A percentile compares a stretch with the other conserved stretches of the same genome.
Evolutionary conservation across 2,888 invertebrate species (phyloP).

Genomic region (Hypsopygia costalis): DNA sequence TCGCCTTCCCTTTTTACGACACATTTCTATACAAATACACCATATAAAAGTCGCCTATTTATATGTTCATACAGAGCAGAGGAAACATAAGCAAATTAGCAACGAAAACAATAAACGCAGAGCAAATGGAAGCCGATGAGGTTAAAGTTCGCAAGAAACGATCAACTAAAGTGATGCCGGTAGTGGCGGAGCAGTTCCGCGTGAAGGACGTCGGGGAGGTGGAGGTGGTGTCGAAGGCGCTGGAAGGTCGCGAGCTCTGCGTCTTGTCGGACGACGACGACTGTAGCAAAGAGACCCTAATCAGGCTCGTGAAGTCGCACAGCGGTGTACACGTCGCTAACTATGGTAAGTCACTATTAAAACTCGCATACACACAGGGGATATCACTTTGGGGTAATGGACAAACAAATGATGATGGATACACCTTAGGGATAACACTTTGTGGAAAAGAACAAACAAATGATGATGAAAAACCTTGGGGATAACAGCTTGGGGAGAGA

Average conservation of each 20-base stretch:
- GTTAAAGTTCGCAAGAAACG: conserved; percentile 41
- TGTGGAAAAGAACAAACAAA: too few relatives aligned
- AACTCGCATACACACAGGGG: too few relatives aligned
- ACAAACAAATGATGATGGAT: too few relatives aligned
- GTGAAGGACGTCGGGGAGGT: conserved; percentile 28
- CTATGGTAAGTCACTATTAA: conserved; percentile 35
- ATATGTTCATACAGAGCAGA: too few relatives aligned
- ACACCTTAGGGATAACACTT: too few relatives aligned
- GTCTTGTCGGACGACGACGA: conserved; percentile 58
- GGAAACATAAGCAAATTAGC: conserved; percentile 52
- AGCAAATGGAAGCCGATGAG: conserved; percentile 29
- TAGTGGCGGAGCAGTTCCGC: conserved; percentile 53
- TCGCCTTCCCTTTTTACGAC: too few relatives aligned
- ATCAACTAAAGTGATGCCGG: conserved; percentile 26
- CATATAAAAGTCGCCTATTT: too few relatives aligned
- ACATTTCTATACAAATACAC: too few relatives aligned
- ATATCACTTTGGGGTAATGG: too few relatives aligned
- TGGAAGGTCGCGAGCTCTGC: conserved; percentile 48
- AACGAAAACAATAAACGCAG: conserved; percentile 42
- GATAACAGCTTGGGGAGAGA: too few relatives aligned
- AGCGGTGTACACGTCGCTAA: conserved; percentile 58
- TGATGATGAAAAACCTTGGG: too few relatives aligned
- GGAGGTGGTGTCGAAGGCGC: conserved; percentile 43
- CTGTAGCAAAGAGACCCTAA: conserved; percentile 43
- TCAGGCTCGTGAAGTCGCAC: conserved; percentile 50